Conservation (phyloP, 2,888 invertebrate genomes). For the Tinea trinotella region DNA sequence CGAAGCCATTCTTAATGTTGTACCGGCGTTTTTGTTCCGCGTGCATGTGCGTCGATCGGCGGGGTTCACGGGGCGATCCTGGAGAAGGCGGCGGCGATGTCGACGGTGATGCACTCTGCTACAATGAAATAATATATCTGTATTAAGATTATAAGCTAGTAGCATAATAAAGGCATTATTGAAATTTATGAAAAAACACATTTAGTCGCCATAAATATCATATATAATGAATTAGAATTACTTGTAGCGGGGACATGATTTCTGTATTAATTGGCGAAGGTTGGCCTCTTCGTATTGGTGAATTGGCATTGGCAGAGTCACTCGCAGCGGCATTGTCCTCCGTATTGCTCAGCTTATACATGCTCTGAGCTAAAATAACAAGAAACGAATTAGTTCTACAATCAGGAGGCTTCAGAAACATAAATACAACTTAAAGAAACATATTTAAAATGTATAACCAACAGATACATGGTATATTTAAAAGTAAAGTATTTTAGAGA, state of each 20-base stretch:
- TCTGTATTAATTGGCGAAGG: conserved; percentile 59
- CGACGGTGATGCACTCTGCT: conserved; percentile 33
- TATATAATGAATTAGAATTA: conserved; percentile 30
- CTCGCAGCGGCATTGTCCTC: conserved; percentile 43
- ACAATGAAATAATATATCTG: no score
- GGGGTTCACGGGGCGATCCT: conserved; percentile 75
- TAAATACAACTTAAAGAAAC: no score
- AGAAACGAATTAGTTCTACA: no score
- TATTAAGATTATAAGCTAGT: background rate
- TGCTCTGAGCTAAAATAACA: conserved; percentile 53
- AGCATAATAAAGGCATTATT: no score
- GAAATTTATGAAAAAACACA: background rate
- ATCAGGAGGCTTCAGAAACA: background rate
- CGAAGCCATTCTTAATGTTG: conserved; percentile 97
- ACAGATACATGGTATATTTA: background rate
- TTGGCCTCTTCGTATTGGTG: conserved; percentile 53
- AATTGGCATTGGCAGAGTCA: conserved; percentile 54
- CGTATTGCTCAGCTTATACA: conserved; percentile 63
- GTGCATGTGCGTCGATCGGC: conserved; percentile 91
- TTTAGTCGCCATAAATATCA: background rate
- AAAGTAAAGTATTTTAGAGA: conserved; percentile 4
- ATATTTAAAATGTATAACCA: background rate
- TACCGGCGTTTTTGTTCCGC: conserved; percentile 96
- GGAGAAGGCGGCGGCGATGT: conserved; percentile 67
- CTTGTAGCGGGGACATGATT: conserved; percentile 64